Evolutionary conservation across 2,113 vertebrate genomes (phyloP).

Genomic region (Paedocypris sp.): DNA sequence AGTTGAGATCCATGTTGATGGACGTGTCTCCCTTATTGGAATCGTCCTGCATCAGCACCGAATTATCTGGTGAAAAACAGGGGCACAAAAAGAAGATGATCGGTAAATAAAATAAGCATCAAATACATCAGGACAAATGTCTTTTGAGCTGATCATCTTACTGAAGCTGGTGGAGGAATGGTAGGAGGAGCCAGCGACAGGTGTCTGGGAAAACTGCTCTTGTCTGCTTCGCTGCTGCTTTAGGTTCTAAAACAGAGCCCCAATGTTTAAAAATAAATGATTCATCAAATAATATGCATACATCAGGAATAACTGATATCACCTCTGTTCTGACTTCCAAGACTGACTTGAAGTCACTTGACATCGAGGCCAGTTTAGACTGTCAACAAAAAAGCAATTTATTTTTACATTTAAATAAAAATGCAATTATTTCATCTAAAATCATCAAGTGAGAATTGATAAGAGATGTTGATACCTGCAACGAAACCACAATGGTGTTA

Average conservation of each 20-base stretch:
- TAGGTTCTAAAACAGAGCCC: constrained; percentile 53
- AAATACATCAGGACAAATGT: not conserved
- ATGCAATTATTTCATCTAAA: not conserved
- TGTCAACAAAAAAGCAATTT: constrained; percentile 29
- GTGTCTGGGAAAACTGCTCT: constrained; percentile 65
- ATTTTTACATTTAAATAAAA: not conserved
- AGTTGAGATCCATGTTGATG: constrained; percentile 63
- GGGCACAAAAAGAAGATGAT: not conserved
- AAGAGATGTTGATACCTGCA: constrained; percentile 55
- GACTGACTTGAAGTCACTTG: constrained; percentile 72
- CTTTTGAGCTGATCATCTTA: constrained; percentile 36
- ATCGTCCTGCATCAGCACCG: constrained; percentile 61
- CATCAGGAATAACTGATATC: not conserved
- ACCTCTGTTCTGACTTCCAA: constrained; percentile 75
- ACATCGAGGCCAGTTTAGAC: constrained; percentile 75
- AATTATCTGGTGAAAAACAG: constrained; percentile 40
- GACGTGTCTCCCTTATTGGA: constrained; percentile 55
- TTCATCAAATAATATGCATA: not conserved
- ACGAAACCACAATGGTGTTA: constrained; percentile 68
- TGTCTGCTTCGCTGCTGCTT: constrained; percentile 66
- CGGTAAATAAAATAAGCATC: not conserved
- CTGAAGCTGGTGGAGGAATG: constrained; percentile 56
- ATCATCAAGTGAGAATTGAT: not conserved
- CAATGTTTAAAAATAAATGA: not conserved
- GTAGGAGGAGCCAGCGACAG: constrained; percentile 50